A percentile compares a stretch with the other conserved stretches of the same genome.
These are phyloP conservation scores for Coelopa frigida DNA, from an alignment of 1,140 invertebrate genomes.

Conservation along the genomic window DNA sequence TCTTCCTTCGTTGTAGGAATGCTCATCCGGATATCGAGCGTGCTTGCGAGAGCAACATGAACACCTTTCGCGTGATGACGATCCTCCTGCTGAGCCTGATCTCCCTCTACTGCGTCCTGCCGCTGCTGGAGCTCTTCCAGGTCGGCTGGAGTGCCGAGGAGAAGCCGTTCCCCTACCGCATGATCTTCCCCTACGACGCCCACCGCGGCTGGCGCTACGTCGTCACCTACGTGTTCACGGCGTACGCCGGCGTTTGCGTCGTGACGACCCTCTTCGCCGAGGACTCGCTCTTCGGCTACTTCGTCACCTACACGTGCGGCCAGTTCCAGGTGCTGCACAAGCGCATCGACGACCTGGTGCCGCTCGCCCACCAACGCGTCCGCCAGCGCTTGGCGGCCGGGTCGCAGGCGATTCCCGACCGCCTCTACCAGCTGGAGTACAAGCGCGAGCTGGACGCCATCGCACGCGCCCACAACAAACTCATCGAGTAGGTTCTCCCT, in stretches of 20 bases:
- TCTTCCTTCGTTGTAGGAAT: conserved; percentile 5
- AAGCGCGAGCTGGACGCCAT: conserved; percentile 15
- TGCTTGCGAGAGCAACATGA: conserved; percentile 25
- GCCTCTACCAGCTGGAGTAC: conserved; percentile 7
- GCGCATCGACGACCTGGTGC: conserved; percentile 20
- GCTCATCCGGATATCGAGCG: conserved; percentile 15
- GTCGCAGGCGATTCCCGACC: too few relatives aligned
- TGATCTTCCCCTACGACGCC: conserved; percentile 36
- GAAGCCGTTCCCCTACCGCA: conserved; percentile 42
- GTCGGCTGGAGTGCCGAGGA: conserved; percentile 11
- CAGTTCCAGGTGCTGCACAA: conserved; percentile 34
- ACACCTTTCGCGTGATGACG: conserved; percentile 32
- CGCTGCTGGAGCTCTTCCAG: conserved; percentile 26
- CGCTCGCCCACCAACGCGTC: background rate
- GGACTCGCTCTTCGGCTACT: conserved; percentile 39
- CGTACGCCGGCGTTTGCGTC: conserved; percentile 40
- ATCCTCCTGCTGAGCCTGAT: conserved; percentile 29
- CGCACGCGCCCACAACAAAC: conserved; percentile 23
- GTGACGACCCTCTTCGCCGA: conserved; percentile 42
- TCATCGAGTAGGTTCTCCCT: conserved; percentile 33
- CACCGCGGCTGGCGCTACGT: conserved; percentile 25
- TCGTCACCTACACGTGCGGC: conserved; percentile 36
- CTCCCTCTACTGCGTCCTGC: conserved; percentile 36
- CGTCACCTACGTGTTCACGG: conserved; percentile 35
- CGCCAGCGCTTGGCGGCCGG: background rate